phyloP scores from a whole-genome alignment of 2,113 vertebrate genomes.

The Microtus ochrogaster region DNA sequence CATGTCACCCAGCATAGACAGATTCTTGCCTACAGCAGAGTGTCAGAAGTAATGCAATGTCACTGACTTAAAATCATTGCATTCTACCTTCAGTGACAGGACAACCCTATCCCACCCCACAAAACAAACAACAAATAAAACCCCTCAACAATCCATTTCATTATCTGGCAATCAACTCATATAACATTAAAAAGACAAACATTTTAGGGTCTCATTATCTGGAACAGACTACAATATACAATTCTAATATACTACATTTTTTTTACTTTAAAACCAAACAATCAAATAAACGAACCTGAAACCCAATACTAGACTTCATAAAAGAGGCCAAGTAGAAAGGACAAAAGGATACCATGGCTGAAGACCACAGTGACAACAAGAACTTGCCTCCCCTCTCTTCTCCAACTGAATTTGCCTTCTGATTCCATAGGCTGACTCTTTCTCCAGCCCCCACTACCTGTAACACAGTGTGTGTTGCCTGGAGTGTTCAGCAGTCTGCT shows the following conservation, averaged over 20 bases:
- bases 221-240: background rate
- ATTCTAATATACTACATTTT: background rate
- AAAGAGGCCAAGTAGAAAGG: background rate
- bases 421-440: background rate
- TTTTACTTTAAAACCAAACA: background rate
- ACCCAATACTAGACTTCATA: background rate
- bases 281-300: background rate
- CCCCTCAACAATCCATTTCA: background rate
- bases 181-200: background rate
- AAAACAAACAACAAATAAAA: background rate
- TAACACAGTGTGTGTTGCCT: accelerated
- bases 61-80: slow-evolving; percentile 26
- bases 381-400: background rate
- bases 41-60: background rate
- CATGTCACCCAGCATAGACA: background rate
- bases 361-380: background rate
- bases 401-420: background rate
- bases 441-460: background rate
- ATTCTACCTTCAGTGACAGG: slow-evolving; percentile 22
- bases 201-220: background rate
- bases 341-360: background rate
- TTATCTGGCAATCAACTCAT: background rate
- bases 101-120: background rate
- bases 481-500: background rate
- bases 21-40: slow-evolving; percentile 30